Evolutionary conservation across 2,888 invertebrate species (phyloP).

Genomic region (Lasioglossum leucozonium): DNA sequence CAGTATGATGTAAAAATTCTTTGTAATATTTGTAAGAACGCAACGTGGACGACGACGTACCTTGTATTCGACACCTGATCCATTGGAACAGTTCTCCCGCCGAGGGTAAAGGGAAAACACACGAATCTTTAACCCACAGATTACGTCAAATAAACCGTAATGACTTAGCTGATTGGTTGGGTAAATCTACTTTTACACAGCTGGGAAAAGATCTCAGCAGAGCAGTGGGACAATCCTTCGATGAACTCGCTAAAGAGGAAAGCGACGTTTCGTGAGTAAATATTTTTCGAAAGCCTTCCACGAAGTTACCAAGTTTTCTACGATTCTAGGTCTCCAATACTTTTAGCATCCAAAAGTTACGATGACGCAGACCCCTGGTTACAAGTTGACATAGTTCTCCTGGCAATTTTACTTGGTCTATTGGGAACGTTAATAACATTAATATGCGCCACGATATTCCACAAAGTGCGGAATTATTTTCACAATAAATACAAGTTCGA

Average conservation of each 20-base stretch:
- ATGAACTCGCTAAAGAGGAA: conserved; percentile 68
- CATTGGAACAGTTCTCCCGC: conserved; percentile 86
- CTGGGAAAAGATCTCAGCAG: conserved; percentile 85
- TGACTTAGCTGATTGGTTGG: conserved; percentile 88
- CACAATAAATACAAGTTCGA: conserved; percentile 45
- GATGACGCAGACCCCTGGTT: conserved; percentile 73
- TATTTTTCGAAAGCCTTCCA: neutral
- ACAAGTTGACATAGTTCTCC: conserved; percentile 73
- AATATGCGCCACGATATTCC: conserved; percentile 60
- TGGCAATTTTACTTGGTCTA: conserved; percentile 70
- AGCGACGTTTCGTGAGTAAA: conserved; percentile 56
- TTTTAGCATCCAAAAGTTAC: conserved; percentile 55
- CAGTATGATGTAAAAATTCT: neutral
- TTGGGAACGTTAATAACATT: conserved; percentile 67
- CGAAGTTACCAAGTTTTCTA: neutral
- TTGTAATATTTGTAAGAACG: conserved; percentile 74
- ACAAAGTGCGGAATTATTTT: conserved; percentile 52
- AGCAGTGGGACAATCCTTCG: conserved; percentile 75
- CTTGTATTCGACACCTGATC: conserved; percentile 86
- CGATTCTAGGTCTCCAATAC: conserved; percentile 67
- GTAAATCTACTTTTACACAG: conserved; percentile 86
- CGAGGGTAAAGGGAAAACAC: conserved; percentile 87
- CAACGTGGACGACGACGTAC: conserved; percentile 85
- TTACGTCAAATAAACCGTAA: conserved; percentile 86
- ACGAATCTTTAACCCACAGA: conserved; percentile 86